phyloP scores from a whole-genome alignment of 2,888 invertebrate genomes.

The Meiosimyza decipiens region DNA sequence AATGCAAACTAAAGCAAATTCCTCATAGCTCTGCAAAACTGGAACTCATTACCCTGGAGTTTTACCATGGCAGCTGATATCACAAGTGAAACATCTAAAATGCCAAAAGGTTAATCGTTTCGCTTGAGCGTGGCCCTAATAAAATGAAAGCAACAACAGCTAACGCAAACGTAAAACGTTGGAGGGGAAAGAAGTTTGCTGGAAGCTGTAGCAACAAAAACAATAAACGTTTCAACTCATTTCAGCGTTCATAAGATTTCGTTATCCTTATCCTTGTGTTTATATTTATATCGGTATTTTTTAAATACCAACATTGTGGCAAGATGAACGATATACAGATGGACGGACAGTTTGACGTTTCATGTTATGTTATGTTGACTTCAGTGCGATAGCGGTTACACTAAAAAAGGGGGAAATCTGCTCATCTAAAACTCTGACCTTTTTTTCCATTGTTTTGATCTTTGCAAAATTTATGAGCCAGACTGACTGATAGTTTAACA shows the following conservation, averaged over 20 bases:
- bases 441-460: constrained; percentile 20
- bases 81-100: constrained; percentile 51
- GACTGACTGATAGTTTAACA: background rate
- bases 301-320: background rate
- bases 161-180: background rate
- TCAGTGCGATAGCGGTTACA: background rate
- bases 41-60: constrained; percentile 10
- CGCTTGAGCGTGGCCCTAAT: constrained; percentile 22
- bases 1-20: constrained; percentile 13
- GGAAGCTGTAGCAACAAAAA: constrained; percentile 44
- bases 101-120: constrained; percentile 54
- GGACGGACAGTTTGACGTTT: background rate
- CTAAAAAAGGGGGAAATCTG: background rate
- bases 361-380: background rate
- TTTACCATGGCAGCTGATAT: constrained; percentile 46
- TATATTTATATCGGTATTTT: background rate
- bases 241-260: constrained; percentile 32
- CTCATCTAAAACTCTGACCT: constrained; percentile 25
- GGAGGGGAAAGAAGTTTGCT: background rate
- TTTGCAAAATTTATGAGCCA: constrained; percentile 12
- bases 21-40: constrained; percentile 3
- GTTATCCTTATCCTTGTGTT: constrained; percentile 28
- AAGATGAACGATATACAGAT: background rate
- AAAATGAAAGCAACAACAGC: background rate
- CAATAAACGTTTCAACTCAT: constrained; percentile 59